phyloP scores from a whole-genome alignment of 2,113 vertebrate genomes.

The Hippocampus barbouri region DNA sequence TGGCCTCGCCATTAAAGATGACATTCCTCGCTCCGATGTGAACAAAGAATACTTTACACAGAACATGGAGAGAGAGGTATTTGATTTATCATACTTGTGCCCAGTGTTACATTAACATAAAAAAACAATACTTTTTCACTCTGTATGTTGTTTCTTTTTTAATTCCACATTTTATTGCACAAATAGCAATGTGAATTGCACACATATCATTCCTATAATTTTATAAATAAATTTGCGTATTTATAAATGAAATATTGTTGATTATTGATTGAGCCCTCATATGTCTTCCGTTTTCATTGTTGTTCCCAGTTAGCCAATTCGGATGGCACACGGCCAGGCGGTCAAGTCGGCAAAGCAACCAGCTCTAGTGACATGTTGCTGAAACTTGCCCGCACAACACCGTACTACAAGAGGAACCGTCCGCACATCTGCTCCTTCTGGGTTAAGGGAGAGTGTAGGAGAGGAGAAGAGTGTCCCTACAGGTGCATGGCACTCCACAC shows the following conservation, averaged over 20 bases:
- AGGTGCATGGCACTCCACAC: slow-evolving; percentile 68
- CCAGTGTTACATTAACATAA: neutral
- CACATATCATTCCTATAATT: too few species aligned
- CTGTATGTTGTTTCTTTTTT: neutral
- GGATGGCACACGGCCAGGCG: slow-evolving; percentile 88
- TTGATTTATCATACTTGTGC: neutral
- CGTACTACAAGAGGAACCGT: slow-evolving; percentile 96
- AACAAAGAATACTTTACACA: slow-evolving; percentile 99
- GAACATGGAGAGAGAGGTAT: slow-evolving; percentile 96
- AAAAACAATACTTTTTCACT: neutral
- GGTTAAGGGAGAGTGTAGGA: slow-evolving; percentile 98
- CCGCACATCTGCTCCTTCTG: slow-evolving; percentile 99
- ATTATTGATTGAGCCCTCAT: neutral
- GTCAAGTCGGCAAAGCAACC: slow-evolving; percentile 88
- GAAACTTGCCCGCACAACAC: slow-evolving; percentile 93
- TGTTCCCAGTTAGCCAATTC: slow-evolving; percentile 85
- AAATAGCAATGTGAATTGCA: neutral
- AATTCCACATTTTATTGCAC: neutral
- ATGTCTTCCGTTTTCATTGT: slow-evolving; percentile 9
- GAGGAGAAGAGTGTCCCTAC: slow-evolving; percentile 97
- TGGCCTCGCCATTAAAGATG: slow-evolving; percentile 90
- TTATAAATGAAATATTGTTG: too few species aligned
- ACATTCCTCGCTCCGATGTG: slow-evolving; percentile 95
- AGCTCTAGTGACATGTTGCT: slow-evolving; percentile 96
- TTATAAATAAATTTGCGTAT: too few species aligned